Percentiles rank a stretch among this genome's conserved stretches.
phyloP scores from a whole-genome alignment of 2,888 invertebrate species.

The Xestia xanthographa region DNA sequence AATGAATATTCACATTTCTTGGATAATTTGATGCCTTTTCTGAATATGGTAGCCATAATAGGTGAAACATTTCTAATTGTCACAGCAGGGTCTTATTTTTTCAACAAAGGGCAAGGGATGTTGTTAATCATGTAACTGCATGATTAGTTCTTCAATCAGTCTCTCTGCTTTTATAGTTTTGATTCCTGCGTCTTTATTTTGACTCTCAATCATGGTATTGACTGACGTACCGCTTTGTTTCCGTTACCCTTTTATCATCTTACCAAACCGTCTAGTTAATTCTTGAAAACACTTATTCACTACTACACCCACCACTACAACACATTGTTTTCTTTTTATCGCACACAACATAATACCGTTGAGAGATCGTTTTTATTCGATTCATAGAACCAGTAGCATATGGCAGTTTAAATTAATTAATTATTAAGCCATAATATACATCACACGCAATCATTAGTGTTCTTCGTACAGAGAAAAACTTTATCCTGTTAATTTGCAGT shows the following conservation, averaged over 20 bases:
- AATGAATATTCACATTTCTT: constrained; percentile 29
- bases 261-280: not conserved
- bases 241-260: not conserved
- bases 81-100: not conserved
- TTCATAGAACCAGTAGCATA: constrained; percentile 57
- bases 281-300: not conserved
- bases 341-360: constrained; percentile 31
- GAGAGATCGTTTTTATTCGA: constrained; percentile 49
- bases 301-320: constrained; percentile 5
- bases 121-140: not conserved
- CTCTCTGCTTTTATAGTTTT: not conserved
- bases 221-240: not conserved
- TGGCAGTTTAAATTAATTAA: constrained; percentile 55
- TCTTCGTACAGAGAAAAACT: constrained; percentile 20
- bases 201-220: no score
- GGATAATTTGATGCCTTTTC: not conserved
- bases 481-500: constrained; percentile 14
- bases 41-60: not conserved
- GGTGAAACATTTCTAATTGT: constrained; percentile 12
- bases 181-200: not conserved
- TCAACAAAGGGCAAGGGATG: not conserved
- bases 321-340: constrained; percentile 60
- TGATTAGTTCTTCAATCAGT: not conserved
- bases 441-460: constrained; percentile 52
- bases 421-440: constrained; percentile 58